Conservation (phyloP, 2,797 vertebrate genomes). For the Neopelma chrysocephalum region DNA sequence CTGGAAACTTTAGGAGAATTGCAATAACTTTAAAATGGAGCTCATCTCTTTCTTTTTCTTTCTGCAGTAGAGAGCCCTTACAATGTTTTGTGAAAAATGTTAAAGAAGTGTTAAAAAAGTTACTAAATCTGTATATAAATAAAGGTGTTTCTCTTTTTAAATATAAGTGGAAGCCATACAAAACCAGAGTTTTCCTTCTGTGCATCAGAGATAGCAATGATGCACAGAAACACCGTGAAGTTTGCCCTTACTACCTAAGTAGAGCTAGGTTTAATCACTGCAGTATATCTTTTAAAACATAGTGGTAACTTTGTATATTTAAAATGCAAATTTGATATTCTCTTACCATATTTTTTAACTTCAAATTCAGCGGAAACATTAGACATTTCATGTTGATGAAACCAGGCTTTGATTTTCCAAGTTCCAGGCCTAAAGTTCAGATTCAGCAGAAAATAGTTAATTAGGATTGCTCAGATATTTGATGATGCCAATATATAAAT, state of each 20-base stretch:
- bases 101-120: neutral
- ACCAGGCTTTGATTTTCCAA: conserved; percentile 74
- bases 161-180: neutral
- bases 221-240: neutral
- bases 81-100: neutral
- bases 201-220: neutral
- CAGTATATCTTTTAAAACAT: neutral
- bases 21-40: neutral
- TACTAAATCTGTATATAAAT: neutral
- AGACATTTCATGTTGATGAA: conserved; percentile 57
- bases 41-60: neutral
- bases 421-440: conserved; percentile 67
- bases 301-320: neutral
- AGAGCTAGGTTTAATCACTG: neutral
- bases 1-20: neutral
- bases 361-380: conserved; percentile 72
- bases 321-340: neutral
- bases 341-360: conserved; percentile 73
- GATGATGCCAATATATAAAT: neutral
- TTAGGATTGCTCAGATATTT: neutral
- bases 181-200: neutral
- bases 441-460: conserved; percentile 21
- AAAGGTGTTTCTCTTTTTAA: neutral
- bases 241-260: neutral
- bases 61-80: neutral